phyloP scores from a whole-genome alignment of 2,888 invertebrate species.

The Scaptomyza flava region DNA sequence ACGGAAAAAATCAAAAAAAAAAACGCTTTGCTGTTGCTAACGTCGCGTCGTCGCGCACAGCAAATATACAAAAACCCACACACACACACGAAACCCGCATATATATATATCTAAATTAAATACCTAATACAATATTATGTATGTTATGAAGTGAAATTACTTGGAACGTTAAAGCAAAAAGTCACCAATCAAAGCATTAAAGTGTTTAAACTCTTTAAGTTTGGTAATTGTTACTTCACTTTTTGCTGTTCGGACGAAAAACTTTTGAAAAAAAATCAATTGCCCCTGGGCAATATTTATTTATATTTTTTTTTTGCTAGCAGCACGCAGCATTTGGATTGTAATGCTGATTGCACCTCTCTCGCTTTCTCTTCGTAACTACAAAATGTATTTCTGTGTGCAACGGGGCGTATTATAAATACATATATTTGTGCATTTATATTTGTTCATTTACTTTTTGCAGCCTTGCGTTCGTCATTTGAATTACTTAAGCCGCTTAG shows the following conservation, averaged over 20 bases:
- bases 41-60: constrained; percentile 62
- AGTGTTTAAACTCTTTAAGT: constrained; percentile 32
- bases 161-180: constrained; percentile 18
- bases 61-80: constrained; percentile 36
- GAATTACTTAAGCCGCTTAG: constrained; percentile 9
- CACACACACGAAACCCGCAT: constrained; percentile 26
- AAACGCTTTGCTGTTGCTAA: constrained; percentile 60
- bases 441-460: not conserved
- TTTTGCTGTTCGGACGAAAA: not conserved
- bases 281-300: constrained; percentile 54
- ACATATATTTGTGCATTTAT: not conserved
- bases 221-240: constrained; percentile 23
- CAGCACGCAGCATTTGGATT: constrained; percentile 25
- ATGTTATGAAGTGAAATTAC: constrained; percentile 33
- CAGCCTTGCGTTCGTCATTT: constrained; percentile 8
- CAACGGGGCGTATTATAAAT: constrained; percentile 28
- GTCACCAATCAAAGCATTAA: not conserved
- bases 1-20: constrained; percentile 18
- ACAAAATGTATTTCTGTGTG: constrained; percentile 9
- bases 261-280: constrained; percentile 57
- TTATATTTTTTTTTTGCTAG: constrained; percentile 27
- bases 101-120: constrained; percentile 41
- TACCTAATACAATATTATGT: constrained; percentile 38
- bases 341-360: constrained; percentile 10
- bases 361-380: not conserved